Conservation (phyloP, 2,113 vertebrate genomes). For the Mobula hypostoma region DNA sequence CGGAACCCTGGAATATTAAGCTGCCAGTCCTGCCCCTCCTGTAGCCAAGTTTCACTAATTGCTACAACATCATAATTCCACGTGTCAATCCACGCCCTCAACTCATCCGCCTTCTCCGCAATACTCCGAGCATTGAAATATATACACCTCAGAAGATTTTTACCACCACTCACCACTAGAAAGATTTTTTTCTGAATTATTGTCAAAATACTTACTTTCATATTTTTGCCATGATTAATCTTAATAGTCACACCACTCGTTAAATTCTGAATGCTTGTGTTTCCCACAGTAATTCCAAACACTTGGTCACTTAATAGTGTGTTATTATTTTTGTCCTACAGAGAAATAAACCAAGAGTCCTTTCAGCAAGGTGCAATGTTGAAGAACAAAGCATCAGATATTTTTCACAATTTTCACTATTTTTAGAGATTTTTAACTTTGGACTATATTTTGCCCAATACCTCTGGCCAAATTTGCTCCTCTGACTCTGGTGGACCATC, state of each 20-base stretch:
- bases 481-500: background rate
- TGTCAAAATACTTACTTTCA: background rate
- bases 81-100: too few species aligned
- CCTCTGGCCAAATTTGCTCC: background rate
- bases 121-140: too few species aligned
- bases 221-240: background rate
- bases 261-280: constrained; percentile 25
- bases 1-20: too few species aligned
- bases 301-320: background rate
- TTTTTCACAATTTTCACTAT: too few species aligned
- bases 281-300: constrained; percentile 1
- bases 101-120: too few species aligned
- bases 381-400: background rate
- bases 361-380: background rate
- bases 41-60: too few species aligned
- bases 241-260: background rate
- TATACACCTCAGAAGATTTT: too few species aligned
- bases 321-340: background rate
- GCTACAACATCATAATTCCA: too few species aligned
- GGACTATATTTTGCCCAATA: background rate
- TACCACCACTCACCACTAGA: background rate
- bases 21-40: too few species aligned
- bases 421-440: too few species aligned
- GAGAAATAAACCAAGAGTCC: background rate
- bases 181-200: background rate